Conservation (phyloP, 2,113 vertebrate genomes). For the Setophaga petechia region DNA sequence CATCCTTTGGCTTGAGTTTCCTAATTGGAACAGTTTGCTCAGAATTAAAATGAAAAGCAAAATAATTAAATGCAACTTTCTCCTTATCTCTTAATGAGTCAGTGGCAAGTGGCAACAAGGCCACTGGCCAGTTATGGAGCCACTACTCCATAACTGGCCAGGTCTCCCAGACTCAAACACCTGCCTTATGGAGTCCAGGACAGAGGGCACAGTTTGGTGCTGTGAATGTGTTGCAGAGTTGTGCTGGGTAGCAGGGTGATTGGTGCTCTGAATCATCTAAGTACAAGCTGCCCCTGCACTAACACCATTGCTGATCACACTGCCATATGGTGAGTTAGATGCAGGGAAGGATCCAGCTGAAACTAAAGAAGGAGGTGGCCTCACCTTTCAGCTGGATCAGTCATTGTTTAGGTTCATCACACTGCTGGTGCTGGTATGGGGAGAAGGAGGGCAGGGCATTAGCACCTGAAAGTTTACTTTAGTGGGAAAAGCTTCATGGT, state of each 20-base stretch:
- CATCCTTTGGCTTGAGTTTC: neutral
- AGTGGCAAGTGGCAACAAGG: neutral
- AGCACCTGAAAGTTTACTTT: neutral
- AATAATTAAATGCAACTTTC: neutral
- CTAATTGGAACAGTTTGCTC: neutral
- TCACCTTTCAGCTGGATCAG: neutral
- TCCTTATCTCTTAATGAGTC: neutral
- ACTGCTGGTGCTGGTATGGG: neutral
- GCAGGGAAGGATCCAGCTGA: neutral
- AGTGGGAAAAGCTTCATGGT: neutral
- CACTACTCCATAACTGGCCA: neutral
- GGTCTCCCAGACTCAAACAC: neutral
- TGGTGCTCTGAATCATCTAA: neutral
- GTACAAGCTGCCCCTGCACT: neutral
- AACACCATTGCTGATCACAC: neutral
- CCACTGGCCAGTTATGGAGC: too few relatives aligned
- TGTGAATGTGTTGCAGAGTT: neutral
- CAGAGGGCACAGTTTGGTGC: neutral
- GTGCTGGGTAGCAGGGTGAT: neutral
- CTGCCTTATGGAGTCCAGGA: neutral
- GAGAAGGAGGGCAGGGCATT: neutral
- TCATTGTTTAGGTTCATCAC: neutral
- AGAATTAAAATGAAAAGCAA: neutral
- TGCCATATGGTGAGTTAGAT: accelerated
- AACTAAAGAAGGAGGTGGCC: neutral